Conservation (phyloP, 2,888 invertebrate genomes). For the Archips xylosteana region DNA sequence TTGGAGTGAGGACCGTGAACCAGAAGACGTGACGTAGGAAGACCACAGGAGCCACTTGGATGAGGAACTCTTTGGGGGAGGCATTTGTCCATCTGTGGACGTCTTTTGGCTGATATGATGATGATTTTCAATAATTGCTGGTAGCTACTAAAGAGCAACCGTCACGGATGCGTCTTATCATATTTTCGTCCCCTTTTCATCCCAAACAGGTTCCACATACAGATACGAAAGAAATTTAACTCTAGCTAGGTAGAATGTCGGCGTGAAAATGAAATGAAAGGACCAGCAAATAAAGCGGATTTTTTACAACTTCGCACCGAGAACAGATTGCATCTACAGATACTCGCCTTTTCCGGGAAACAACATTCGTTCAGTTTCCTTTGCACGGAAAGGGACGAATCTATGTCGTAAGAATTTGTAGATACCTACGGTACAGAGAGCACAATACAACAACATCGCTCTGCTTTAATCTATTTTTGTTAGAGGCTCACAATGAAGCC, state of each 20-base stretch:
- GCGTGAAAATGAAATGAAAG: constrained; percentile 6
- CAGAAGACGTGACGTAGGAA: too few species aligned
- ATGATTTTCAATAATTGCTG: not conserved
- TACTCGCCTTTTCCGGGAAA: constrained; percentile 17
- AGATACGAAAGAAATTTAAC: constrained; percentile 2
- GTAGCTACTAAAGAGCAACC: not conserved
- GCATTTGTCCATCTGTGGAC: too few species aligned
- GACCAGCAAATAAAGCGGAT: constrained; percentile 1
- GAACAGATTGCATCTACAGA: constrained; percentile 5
- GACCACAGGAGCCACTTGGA: too few species aligned
- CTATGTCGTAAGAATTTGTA: constrained; percentile 7
- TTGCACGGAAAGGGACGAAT: constrained; percentile 10
- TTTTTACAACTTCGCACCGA: not conserved
- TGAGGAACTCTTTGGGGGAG: too few species aligned
- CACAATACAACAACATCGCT: not conserved
- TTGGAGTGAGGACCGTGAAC: too few species aligned
- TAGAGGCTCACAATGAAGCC: constrained; percentile 23
- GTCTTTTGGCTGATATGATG: too few species aligned
- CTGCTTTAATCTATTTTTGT: constrained; percentile 29
- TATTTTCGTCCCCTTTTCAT: not conserved
- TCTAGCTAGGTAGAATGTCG: not conserved
- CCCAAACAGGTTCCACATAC: not conserved
- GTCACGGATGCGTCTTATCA: constrained; percentile 5
- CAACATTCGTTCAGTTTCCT: constrained; percentile 15
- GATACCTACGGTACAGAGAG: not conserved